These are phyloP conservation scores for Tipula lateralis DNA, from an alignment of 2,888 invertebrate genomes.

Conservation along the genomic window DNA sequence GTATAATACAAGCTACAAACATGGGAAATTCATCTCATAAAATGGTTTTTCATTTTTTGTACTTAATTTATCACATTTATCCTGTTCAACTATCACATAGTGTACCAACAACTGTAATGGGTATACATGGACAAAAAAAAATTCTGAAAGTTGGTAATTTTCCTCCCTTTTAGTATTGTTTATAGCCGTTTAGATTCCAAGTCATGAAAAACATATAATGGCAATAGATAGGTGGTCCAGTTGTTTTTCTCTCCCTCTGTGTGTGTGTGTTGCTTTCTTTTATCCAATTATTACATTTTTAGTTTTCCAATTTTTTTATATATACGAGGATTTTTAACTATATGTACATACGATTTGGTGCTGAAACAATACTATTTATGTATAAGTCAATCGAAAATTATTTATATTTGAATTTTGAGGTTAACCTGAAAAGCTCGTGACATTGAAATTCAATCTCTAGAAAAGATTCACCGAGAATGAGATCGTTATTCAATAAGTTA, in stretches of 20 bases:
- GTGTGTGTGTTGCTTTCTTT: not conserved
- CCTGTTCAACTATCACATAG: conserved; percentile 1
- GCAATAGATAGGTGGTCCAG: not conserved
- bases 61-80: not conserved
- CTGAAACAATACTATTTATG: not conserved
- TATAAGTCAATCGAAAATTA: not conserved
- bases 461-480: too few species aligned
- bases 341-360: not conserved
- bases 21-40: not conserved
- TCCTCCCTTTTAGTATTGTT: not conserved
- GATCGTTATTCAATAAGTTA: too few species aligned
- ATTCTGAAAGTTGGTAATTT: not conserved
- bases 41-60: not conserved
- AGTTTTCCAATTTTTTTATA: not conserved
- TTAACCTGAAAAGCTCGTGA: too few species aligned
- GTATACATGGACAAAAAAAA: not conserved
- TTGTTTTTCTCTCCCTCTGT: not conserved
- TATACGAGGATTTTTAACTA: too few species aligned
- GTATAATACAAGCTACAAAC: not conserved
- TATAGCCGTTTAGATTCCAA: not conserved
- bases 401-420: not conserved
- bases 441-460: too few species aligned
- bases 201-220: not conserved
- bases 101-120: not conserved
- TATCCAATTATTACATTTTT: not conserved